Percentiles rank a stretch among this genome's conserved stretches.
Evolutionary conservation across 2,113 vertebrate genomes (phyloP).

Genomic region (Brevimyrus niger): DNA sequence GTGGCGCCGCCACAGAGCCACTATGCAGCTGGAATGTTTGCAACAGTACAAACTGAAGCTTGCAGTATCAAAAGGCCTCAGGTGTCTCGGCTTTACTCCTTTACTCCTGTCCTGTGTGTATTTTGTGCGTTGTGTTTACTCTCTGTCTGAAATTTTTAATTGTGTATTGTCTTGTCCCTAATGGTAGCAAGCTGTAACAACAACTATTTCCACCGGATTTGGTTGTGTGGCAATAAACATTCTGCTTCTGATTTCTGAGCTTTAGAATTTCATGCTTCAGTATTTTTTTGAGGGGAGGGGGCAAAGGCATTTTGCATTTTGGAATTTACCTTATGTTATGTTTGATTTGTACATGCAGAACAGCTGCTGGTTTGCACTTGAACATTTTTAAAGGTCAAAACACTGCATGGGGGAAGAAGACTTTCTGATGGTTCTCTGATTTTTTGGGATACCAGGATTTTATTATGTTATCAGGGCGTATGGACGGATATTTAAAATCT

Average conservation of each 20-base stretch:
- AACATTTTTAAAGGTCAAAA: background rate
- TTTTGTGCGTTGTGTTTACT: background rate
- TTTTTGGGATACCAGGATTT: background rate
- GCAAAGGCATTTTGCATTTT: background rate
- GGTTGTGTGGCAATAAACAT: background rate
- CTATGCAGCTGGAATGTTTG: background rate
- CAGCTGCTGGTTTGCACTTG: background rate
- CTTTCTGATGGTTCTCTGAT: background rate
- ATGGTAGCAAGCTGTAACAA: background rate
- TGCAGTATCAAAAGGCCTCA: background rate
- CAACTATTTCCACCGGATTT: background rate
- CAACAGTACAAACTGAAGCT: background rate
- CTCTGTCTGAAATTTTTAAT: background rate
- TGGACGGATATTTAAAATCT: background rate
- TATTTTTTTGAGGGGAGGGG: background rate
- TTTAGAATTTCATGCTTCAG: background rate
- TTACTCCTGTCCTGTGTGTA: background rate
- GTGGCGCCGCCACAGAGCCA: background rate
- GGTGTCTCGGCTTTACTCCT: background rate
- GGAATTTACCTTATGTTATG: background rate
- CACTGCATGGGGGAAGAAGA: background rate
- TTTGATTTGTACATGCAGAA: background rate
- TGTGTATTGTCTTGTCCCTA: background rate
- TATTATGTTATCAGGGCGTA: background rate
- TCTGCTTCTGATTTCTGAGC: background rate